A percentile compares a stretch with the other conserved stretches of the same genome.
Evolutionary conservation across 2,797 vertebrate species (phyloP).

Genomic region (Falco peregrinus): DNA sequence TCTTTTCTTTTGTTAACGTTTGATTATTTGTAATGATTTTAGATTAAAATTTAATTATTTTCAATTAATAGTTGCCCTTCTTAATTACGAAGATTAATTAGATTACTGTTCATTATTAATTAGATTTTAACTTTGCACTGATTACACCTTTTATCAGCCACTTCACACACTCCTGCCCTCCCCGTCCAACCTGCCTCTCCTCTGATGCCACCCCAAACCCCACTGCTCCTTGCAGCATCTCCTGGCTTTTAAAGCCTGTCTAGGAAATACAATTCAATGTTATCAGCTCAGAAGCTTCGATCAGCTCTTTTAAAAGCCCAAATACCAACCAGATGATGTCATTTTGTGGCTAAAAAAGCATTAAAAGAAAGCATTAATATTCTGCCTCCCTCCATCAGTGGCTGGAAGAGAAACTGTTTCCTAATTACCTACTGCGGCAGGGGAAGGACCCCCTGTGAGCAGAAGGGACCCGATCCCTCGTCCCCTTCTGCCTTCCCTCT

Average conservation of each 20-base stretch:
- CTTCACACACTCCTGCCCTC: background rate
- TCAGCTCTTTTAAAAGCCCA: background rate
- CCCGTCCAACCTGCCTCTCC: background rate
- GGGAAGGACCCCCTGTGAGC: background rate
- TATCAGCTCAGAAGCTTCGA: background rate
- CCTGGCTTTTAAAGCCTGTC: background rate
- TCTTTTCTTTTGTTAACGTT: slow-evolving; percentile 20
- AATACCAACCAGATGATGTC: background rate
- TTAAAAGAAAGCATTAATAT: background rate
- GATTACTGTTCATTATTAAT: slow-evolving; percentile 48
- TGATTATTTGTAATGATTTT: slow-evolving; percentile 58
- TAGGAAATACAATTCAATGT: background rate
- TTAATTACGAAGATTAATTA: slow-evolving; percentile 43
- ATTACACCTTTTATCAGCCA: slow-evolving; percentile 2
- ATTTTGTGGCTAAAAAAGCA: background rate
- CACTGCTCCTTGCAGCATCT: background rate
- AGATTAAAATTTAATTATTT: slow-evolving; percentile 62
- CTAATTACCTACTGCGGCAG: background rate
- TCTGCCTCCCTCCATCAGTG: background rate
- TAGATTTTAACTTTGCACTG: slow-evolving; percentile 43
- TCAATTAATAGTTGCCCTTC: slow-evolving; percentile 39
- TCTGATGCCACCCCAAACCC: fast-evolving
- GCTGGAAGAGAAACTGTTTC: background rate
- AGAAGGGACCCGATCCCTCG: background rate
- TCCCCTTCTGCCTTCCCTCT: background rate